Evolutionary conservation across 2,113 vertebrate genomes (phyloP).

Genomic region (Butastur rufipennis): DNA sequence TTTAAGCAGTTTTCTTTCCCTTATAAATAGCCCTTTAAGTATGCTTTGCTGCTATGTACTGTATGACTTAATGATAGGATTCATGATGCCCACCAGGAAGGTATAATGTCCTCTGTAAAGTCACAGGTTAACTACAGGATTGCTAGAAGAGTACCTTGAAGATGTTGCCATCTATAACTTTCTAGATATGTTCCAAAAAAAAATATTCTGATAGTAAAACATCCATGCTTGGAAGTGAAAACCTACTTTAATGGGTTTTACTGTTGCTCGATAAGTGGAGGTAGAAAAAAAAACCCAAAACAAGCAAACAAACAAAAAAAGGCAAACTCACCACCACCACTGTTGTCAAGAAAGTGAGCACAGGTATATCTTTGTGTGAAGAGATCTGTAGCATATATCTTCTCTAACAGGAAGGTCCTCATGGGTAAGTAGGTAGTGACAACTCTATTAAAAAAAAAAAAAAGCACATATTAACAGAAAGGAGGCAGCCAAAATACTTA

Average conservation of each 20-base stretch:
- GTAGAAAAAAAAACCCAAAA: not conserved
- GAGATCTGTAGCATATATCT: not conserved
- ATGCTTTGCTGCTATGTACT: not conserved
- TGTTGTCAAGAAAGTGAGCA: not conserved
- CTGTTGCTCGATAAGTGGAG: not conserved
- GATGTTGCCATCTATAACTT: not conserved
- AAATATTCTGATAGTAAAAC: not conserved
- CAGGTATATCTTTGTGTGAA: not conserved
- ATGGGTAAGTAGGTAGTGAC: not conserved
- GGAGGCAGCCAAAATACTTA: not conserved
- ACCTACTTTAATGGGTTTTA: not conserved
- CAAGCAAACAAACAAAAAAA: too few relatives aligned
- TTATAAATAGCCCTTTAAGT: not conserved
- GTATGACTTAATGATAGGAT: not conserved
- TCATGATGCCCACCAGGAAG: not conserved
- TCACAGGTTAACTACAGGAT: not conserved
- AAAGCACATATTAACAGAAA: not conserved
- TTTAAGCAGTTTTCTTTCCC: conserved; percentile 8
- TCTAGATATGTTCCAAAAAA: not conserved
- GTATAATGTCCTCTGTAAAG: not conserved
- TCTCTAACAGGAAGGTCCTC: not conserved
- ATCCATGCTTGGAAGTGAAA: not conserved
- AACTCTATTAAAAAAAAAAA: not conserved
- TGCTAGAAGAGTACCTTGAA: not conserved
- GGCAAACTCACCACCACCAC: too few relatives aligned